phyloP scores from a whole-genome alignment of 2,113 vertebrate species.

The Verasper variegatus region DNA sequence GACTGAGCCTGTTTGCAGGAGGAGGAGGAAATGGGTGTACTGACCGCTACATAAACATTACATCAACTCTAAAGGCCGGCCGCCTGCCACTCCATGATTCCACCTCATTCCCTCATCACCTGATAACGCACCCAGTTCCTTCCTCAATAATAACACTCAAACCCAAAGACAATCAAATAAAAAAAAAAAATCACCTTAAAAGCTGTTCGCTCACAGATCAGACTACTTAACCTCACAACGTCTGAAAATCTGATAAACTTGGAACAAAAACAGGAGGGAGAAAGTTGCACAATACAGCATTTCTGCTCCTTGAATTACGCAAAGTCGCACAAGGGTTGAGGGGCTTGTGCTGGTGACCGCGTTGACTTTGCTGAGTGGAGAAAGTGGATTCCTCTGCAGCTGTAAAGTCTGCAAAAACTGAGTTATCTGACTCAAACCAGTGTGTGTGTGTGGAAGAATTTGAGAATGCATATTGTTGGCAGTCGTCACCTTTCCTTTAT shows the following conservation, averaged over 20 bases:
- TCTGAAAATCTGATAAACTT: conserved; percentile 51
- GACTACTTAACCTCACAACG: conserved; percentile 41
- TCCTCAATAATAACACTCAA: conserved; percentile 71
- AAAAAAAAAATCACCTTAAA: conserved; percentile 60
- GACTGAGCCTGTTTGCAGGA: conserved; percentile 47
- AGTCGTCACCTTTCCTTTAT: not conserved
- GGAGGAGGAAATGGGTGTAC: conserved; percentile 75
- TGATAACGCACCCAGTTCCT: conserved; percentile 75
- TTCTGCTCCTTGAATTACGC: conserved; percentile 53
- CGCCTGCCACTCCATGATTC: conserved; percentile 52
- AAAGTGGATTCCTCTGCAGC: conserved; percentile 44
- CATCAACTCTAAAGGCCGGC: conserved; percentile 68
- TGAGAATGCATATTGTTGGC: too few species aligned
- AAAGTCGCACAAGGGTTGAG: conserved; percentile 12
- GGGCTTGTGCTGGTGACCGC: conserved; percentile 5
- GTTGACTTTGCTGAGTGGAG: conserved; percentile 52
- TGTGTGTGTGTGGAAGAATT: not conserved
- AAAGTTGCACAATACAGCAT: conserved; percentile 6
- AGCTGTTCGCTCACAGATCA: conserved; percentile 42
- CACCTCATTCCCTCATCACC: conserved; percentile 44
- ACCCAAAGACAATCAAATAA: conserved; percentile 56
- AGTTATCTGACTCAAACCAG: conserved; percentile 40
- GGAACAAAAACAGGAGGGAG: conserved; percentile 11
- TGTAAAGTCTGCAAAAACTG: conserved; percentile 37
- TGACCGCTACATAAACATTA: conserved; percentile 76